Base-by-base conservation (phyloP, 2,113 vertebrate genomes). In the Callipepla californica region DNA sequence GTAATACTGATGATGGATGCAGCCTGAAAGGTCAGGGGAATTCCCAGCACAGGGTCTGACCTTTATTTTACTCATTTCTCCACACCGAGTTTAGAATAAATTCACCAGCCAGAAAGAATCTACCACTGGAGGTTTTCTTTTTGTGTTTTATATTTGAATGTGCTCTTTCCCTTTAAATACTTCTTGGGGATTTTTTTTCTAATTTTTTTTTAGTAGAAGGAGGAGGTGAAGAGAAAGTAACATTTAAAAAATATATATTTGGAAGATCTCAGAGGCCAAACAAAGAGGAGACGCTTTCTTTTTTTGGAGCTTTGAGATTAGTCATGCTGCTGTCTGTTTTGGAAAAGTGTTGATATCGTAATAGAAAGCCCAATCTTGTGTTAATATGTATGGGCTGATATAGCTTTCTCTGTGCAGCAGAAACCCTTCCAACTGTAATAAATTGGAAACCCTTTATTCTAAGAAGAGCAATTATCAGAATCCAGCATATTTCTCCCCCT, bases 1-100 rank as follows among this genome's bases (percentile, higher is more conserved):
- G 96, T 94, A 96, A 96, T 95, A 95, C 94, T 92, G 68, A 92
- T 97, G 96, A 96, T 95, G 94, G 96, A 97, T 97, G 96, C 90
- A 96, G 91, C 90, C 91, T 74, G 92, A 94, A 97, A 97, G 96
- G 97, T 97, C 96, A 97, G 44, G 96, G 96, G 94, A 97, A 97
- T 96, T 97, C 97, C 97, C 96, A 97, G 94, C 97, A 96, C 92
- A 94, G 93, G 91, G 73, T 90, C 94, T 97, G 96, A 97, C 97
- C 97, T 97, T 97, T 97, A 96, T 94, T 96, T 94, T 94, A 94
- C 91, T 97, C 86, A 91, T 83, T 94, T 87, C 89, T 93, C 80
- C 10, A 6, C 83, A 67, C 63, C 74, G 91, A 94, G 67, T 96
- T 96, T 95, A 86, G 95, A 97, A 97, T 97, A 96, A 95, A 96